Percentiles rank a stretch among this genome's conserved stretches.
Evolutionary conservation across 1,140 invertebrate genomes (phyloP).

Genomic region (Bombus soroeensis): DNA sequence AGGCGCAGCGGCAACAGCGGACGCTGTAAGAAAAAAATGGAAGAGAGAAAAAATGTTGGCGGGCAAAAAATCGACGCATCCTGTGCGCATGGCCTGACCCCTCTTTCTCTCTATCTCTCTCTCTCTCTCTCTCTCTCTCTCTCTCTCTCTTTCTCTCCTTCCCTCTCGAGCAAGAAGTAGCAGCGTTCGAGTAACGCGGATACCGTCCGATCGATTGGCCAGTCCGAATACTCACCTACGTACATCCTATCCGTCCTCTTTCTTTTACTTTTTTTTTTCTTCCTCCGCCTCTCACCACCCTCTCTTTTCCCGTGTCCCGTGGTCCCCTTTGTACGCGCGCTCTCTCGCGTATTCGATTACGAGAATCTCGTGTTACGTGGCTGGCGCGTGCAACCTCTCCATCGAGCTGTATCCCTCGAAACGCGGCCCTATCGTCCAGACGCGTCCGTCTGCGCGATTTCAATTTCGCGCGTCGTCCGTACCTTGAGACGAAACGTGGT

Average conservation of each 20-base stretch:
- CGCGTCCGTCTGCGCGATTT: constrained; percentile 16
- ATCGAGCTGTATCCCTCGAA: constrained; percentile 33
- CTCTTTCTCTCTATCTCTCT: neutral
- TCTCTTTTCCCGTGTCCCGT: constrained; percentile 63
- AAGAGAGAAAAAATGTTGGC: constrained; percentile 38
- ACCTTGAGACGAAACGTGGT: neutral
- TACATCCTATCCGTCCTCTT: constrained; percentile 39
- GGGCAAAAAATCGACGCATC: constrained; percentile 68
- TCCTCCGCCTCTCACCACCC: constrained; percentile 34
- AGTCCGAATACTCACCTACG: constrained; percentile 35
- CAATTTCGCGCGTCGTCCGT: neutral
- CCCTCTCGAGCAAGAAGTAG: constrained; percentile 5
- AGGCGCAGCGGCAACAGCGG: neutral
- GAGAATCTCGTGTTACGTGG: constrained; percentile 75
- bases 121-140: neutral
- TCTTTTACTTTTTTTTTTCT: neutral
- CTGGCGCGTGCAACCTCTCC: constrained; percentile 57
- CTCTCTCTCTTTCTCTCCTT: neutral
- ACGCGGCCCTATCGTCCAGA: constrained; percentile 3
- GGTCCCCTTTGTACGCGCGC: constrained; percentile 59
- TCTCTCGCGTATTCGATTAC: constrained; percentile 78
- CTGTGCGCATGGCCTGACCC: constrained; percentile 60
- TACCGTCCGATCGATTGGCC: constrained; percentile 59
- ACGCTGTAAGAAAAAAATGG: constrained; percentile 1
- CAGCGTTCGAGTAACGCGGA: constrained; percentile 37